Conservation (phyloP, 2,888 invertebrate species). For the Azorinus chamasolen region DNA sequence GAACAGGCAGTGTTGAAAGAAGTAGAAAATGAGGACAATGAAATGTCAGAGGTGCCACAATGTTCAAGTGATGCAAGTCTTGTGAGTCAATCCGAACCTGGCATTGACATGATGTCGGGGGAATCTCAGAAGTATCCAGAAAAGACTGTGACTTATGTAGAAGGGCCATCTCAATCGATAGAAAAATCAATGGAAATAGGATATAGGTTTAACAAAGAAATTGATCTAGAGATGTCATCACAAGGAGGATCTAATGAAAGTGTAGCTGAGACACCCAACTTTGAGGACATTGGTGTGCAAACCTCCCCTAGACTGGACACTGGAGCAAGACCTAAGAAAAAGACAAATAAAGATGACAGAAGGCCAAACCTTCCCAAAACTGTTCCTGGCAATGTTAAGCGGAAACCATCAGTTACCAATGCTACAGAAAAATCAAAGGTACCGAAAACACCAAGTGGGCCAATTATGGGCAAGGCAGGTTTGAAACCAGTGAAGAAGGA, state of each 20-base stretch:
- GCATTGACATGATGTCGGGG: too few relatives aligned
- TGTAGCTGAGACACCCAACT: too few relatives aligned
- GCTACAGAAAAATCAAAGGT: too few relatives aligned
- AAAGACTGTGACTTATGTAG: too few relatives aligned
- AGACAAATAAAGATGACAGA: background rate
- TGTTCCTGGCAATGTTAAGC: background rate
- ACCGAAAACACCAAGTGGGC: conserved; percentile 28
- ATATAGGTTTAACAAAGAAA: too few relatives aligned
- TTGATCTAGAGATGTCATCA: too few relatives aligned
- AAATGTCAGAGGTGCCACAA: background rate
- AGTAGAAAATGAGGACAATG: background rate
- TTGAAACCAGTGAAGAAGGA: conserved; percentile 16
- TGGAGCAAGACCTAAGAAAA: conserved; percentile 4
- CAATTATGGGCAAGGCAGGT: conserved; percentile 30
- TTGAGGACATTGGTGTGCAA: conserved; percentile 1
- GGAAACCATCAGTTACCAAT: background rate
- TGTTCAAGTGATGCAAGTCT: too few relatives aligned
- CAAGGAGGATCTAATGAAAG: too few relatives aligned
- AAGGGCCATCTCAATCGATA: too few relatives aligned
- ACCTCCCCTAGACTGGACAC: conserved; percentile 2
- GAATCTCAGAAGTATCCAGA: too few relatives aligned
- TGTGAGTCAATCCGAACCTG: too few relatives aligned
- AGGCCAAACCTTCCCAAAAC: conserved; percentile 7
- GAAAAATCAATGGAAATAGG: too few relatives aligned
- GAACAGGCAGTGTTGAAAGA: background rate